These are phyloP conservation scores for Nylanderia fulva DNA, from an alignment of 1,140 invertebrate genomes.

Conservation along the genomic window DNA sequence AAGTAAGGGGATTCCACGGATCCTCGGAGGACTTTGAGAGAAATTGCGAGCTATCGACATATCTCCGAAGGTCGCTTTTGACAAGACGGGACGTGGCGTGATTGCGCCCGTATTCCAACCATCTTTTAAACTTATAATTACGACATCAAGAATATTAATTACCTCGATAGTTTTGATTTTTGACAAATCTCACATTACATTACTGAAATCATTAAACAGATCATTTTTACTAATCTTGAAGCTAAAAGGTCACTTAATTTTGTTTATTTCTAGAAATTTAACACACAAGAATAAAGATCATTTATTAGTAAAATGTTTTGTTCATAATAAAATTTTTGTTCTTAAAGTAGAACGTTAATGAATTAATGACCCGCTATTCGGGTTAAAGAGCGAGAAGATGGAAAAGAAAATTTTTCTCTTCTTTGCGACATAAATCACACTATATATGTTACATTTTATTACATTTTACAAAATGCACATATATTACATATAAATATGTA, in stretches of 20 bases:
- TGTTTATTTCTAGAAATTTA: not conserved
- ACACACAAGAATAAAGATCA: not conserved
- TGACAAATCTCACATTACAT: not conserved
- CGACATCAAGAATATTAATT: not conserved
- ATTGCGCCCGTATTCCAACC: not conserved
- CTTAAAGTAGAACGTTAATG: not conserved
- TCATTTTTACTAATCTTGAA: not conserved
- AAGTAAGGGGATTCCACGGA: slow-evolving; percentile 58
- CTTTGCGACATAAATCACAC: slow-evolving; percentile 53
- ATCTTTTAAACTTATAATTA: not conserved
- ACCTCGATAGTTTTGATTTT: not conserved
- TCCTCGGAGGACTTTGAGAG: slow-evolving; percentile 18
- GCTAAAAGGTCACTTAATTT: not conserved
- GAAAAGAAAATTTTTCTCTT: slow-evolving; percentile 23
- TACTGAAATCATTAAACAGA: not conserved
- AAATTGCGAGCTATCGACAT: slow-evolving; percentile 49
- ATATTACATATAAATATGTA: not conserved
- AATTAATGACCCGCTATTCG: not conserved
- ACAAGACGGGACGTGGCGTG: not conserved
- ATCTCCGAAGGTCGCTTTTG: slow-evolving; percentile 55
- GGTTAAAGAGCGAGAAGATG: not conserved
- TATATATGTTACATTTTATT: slow-evolving; percentile 70
- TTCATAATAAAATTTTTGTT: not conserved
- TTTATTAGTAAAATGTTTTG: slow-evolving; percentile 10
- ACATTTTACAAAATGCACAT: slow-evolving; percentile 47